Conservation (phyloP, 2,797 vertebrate genomes). For the Tinamus major region DNA sequence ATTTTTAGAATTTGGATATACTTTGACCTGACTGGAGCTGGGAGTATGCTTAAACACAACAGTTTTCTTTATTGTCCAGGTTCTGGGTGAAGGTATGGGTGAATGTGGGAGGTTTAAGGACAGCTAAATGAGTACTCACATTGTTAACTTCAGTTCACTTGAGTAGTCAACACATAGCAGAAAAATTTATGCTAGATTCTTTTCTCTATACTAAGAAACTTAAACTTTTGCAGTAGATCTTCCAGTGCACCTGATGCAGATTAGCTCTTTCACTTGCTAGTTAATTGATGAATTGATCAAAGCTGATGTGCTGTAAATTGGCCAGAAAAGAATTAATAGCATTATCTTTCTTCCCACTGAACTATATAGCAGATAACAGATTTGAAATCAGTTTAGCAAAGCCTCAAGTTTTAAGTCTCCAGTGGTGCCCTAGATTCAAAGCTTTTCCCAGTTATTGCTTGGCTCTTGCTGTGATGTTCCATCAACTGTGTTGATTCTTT, state of each 20-base stretch:
- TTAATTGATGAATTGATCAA: neutral
- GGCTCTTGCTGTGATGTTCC: neutral
- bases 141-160: neutral
- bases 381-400: neutral
- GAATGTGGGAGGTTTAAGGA: neutral
- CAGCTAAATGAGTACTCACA: neutral
- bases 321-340: neutral
- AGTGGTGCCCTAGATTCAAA: neutral
- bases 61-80: rapidly evolving
- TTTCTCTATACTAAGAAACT: neutral
- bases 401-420: neutral
- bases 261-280: neutral
- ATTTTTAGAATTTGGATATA: neutral
- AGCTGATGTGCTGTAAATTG: neutral
- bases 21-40: neutral
- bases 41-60: neutral
- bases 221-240: neutral
- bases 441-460: neutral
- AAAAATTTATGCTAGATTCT: neutral
- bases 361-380: neutral
- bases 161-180: neutral
- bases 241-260: neutral
- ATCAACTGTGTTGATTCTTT: neutral
- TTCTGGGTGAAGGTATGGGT: rapidly evolving
- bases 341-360: neutral